A percentile compares a stretch with the other conserved stretches of the same genome.
Conservation (phyloP, 1,140 invertebrate genomes). For the Riptortus pedestris region DNA sequence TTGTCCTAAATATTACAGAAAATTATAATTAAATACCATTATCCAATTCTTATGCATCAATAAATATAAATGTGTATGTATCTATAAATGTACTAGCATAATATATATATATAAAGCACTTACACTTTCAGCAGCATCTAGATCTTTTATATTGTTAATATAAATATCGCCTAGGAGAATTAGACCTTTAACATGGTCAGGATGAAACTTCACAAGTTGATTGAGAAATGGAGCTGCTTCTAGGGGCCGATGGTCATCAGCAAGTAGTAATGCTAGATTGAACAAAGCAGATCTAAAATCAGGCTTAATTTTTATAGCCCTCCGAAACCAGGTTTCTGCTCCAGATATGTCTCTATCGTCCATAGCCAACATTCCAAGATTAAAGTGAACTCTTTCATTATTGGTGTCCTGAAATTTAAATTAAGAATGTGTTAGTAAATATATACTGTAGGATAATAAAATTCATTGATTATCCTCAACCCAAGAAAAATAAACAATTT, state of each 20-base stretch:
- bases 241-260: conserved; percentile 73
- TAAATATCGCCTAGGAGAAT: conserved; percentile 93
- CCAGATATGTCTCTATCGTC: conserved; percentile 79
- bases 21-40: too few relatives aligned
- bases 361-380: conserved; percentile 93
- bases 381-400: conserved; percentile 86
- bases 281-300: conserved; percentile 88
- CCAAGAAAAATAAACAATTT: too few relatives aligned
- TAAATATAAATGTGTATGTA: too few relatives aligned
- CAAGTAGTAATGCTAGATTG: conserved; percentile 82
- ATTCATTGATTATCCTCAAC: too few relatives aligned
- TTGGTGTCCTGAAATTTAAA: conserved; percentile 44
- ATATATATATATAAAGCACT: too few relatives aligned
- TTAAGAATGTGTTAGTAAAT: too few relatives aligned
- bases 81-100: too few relatives aligned
- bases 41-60: too few relatives aligned
- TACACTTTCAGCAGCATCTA: conserved; percentile 82
- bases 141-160: conserved; percentile 89
- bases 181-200: conserved; percentile 87
- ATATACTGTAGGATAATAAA: too few relatives aligned
- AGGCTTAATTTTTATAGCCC: conserved; percentile 69
- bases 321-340: conserved; percentile 80
- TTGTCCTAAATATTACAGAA: too few relatives aligned
- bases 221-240: conserved; percentile 89
- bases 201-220: conserved; percentile 81